A percentile compares a stretch with the other conserved stretches of the same genome.
These are phyloP conservation scores for Neofelis nebulosa DNA, from an alignment of 2,113 vertebrate species.

Conservation along the genomic window DNA sequence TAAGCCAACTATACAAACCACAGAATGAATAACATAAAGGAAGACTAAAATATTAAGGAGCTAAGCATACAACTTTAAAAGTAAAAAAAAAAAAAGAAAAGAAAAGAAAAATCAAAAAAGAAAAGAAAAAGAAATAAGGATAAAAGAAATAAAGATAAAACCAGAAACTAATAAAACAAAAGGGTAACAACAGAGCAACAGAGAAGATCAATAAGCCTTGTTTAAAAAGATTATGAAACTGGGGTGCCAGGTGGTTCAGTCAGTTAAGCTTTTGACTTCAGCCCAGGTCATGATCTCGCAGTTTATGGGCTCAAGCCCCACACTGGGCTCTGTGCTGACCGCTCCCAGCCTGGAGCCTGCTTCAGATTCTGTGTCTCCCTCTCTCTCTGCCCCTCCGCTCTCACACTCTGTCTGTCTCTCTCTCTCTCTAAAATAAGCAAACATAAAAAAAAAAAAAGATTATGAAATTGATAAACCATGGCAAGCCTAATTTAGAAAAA, in stretches of 20 bases:
- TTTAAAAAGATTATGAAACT: neutral
- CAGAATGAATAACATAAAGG: neutral
- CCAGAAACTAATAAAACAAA: neutral
- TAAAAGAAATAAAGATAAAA: constrained; percentile 23
- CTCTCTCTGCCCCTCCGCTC: no score
- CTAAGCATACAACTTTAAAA: neutral
- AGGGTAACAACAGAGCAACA: neutral
- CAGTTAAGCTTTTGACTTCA: no score
- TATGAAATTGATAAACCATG: neutral
- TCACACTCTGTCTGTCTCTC: no score
- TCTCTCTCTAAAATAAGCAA: no score
- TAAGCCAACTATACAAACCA: neutral
- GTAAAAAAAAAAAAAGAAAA: constrained; percentile 14
- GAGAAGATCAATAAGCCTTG: neutral
- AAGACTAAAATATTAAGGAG: neutral
- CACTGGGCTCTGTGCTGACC: no score
- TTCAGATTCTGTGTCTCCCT: no score
- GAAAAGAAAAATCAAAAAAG: neutral
- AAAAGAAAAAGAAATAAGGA: neutral
- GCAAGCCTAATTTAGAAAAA: neutral
- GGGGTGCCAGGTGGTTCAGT: neutral
- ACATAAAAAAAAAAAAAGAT: neutral
- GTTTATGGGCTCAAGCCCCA: no score
- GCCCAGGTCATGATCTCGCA: no score
- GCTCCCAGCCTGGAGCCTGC: no score